Base-by-base conservation (phyloP, 35 echinoderm and acorn worm species). In the Stichopus chloronotus region DNA sequence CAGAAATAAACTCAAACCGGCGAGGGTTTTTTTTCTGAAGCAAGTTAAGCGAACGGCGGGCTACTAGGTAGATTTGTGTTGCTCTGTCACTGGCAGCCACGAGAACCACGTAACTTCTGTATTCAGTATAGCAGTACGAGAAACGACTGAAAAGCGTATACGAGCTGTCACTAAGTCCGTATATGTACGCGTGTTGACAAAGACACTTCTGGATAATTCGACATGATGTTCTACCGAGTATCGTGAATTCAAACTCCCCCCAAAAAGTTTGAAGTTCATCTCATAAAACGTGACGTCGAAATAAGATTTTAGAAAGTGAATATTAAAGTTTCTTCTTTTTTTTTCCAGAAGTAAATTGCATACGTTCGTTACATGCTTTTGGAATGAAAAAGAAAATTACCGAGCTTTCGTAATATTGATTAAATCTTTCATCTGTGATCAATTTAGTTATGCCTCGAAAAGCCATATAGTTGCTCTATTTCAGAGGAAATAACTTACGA, bases 1-100 rank as follows among this genome's bases (percentile, higher is more conserved):
- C 55, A 57, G 55, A 85, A 85, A 85, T 74, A 74, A 74, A 74
- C 17, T 74, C 69, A 74, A 74, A 7, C 17, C 19, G 59, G 59
- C 14, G 8, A 61, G 59, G 59, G 1, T 61, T 61, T 10, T 61
- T 8, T 8, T 61, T 61, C 59, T 8, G 59, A 74, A 74, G 13
- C 69, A n/a, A 74, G 69, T 14, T 74, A 74, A 19, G 69, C 17
- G 69, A n/a, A 74, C 61, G 69, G 0, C 30, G 30, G 30, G 30
- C 30, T 43, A 43, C 69, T 74, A 74, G 69, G 17, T n/a, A 74
- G 12, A 74, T 74, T 74, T 74, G 0, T 43, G 30, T 43, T 43
- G 30, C 30, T 43, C 30, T 43, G 30, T 43, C 30, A 43, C 3
- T 43, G 30, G 3, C 30, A 43, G 30, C 3, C 30, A 43, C 3